Conservation (phyloP, 1,140 invertebrate species). For the Drosophila sp. region DNA sequence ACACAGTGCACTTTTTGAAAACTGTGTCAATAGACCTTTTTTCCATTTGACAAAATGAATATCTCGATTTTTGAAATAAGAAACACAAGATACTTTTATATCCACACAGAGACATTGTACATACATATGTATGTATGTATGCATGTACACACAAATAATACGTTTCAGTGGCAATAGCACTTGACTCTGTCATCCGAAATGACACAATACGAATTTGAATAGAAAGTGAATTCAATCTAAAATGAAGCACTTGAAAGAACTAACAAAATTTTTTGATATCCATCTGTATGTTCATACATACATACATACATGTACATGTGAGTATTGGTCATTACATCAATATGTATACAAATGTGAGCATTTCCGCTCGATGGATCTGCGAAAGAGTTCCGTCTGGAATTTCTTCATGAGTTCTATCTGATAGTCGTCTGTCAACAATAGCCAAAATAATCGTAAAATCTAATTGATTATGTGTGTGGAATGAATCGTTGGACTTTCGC, state of each 20-base stretch:
- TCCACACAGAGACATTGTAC: conserved; percentile 39
- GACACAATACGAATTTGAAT: conserved; percentile 53
- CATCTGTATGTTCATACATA: background rate
- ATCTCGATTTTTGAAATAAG: conserved; percentile 37
- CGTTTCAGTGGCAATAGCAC: conserved; percentile 51
- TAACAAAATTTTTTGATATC: background rate
- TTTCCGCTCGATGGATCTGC: conserved; percentile 8
- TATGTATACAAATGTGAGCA: conserved; percentile 7
- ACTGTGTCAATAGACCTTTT: conserved; percentile 9
- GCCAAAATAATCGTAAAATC: conserved; percentile 5
- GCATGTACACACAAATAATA: conserved; percentile 13
- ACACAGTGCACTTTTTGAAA: conserved; percentile 10
- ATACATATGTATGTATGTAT: too few species aligned
- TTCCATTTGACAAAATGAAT: conserved; percentile 21
- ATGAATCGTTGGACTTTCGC: background rate
- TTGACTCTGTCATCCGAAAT: conserved; percentile 46
- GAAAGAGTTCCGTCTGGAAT: conserved; percentile 13
- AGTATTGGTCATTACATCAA: conserved; percentile 12
- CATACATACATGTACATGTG: background rate
- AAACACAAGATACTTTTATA: conserved; percentile 12
- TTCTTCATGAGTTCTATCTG: background rate
- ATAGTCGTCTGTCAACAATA: conserved; percentile 7
- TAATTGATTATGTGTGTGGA: conserved; percentile 9
- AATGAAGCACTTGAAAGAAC: conserved; percentile 50
- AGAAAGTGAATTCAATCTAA: conserved; percentile 23